Percentiles rank a stretch among this genome's conserved stretches.
These are phyloP conservation scores for Euclidia mi DNA, from an alignment of 2,888 invertebrate species.

Conservation along the genomic window DNA sequence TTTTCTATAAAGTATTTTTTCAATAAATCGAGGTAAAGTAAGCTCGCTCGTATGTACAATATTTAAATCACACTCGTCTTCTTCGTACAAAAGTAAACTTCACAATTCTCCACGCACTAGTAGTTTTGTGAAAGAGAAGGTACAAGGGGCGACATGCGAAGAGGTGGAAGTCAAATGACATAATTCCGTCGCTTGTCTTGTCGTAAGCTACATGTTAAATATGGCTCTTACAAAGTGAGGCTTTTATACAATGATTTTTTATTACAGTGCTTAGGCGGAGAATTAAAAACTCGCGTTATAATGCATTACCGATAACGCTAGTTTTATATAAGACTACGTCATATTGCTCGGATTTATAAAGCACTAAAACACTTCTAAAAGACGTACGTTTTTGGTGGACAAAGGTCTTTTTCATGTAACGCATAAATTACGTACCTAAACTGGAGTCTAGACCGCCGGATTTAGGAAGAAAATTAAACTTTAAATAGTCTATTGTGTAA, in stretches of 20 bases:
- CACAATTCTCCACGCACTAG: neutral
- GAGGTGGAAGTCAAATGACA: conserved; percentile 1
- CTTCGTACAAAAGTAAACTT: too few relatives aligned
- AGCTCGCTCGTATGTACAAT: too few relatives aligned
- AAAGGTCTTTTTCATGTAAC: conserved; percentile 10
- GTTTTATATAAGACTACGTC: too few relatives aligned
- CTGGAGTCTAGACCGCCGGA: neutral
- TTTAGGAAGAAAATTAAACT: neutral
- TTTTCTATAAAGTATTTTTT: too few relatives aligned
- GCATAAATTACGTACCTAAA: conserved; percentile 12
- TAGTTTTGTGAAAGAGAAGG: neutral
- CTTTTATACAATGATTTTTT: conserved; percentile 1
- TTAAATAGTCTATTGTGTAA: neutral
- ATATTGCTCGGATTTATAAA: conserved; percentile 13
- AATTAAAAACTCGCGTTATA: conserved; percentile 2
- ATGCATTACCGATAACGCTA: conserved; percentile 5
- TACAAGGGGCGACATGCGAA: conserved; percentile 1
- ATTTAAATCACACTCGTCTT: too few relatives aligned
- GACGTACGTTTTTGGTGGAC: conserved; percentile 9
- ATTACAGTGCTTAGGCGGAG: conserved; percentile 1
- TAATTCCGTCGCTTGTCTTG: conserved; percentile 3
- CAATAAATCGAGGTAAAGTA: too few relatives aligned
- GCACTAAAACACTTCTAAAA: conserved; percentile 13
- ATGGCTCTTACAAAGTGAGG: conserved; percentile 1
- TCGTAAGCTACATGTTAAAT: conserved; percentile 3